A percentile compares a stretch with the other conserved stretches of the same genome.
Conservation (phyloP, 2,888 invertebrate species). For the Eudemis profundana region DNA sequence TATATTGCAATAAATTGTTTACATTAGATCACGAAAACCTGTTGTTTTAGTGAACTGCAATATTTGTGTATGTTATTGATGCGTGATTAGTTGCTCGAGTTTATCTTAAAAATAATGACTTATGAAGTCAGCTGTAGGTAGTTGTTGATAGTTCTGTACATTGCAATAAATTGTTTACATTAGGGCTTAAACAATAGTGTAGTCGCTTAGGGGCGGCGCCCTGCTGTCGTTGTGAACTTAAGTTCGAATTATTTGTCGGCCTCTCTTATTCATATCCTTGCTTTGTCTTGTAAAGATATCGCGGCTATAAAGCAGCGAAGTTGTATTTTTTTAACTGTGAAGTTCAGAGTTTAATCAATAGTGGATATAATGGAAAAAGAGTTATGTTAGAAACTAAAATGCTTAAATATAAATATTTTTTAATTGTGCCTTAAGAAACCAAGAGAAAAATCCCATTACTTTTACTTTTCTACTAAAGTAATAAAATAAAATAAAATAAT, state of each 20-base stretch:
- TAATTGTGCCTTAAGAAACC: no score
- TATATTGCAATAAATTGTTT: neutral
- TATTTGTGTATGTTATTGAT: no score
- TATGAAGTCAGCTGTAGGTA: neutral
- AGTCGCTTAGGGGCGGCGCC: neutral
- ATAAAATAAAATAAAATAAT: no score
- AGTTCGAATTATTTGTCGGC: slow-evolving; percentile 6
- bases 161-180: neutral
- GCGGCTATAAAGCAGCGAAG: neutral
- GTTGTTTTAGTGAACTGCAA: no score
- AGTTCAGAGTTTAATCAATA: no score
- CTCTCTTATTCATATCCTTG: neutral
- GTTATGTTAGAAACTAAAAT: no score
- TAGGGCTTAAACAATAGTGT: slow-evolving; percentile 10
- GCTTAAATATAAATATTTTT: no score
- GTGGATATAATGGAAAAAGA: no score
- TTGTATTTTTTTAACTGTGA: no score
- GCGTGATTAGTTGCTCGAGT: neutral
- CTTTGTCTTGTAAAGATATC: slow-evolving; percentile 2
- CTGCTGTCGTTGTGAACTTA: slow-evolving; percentile 4
- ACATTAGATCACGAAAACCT: neutral
- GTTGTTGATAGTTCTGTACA: neutral
- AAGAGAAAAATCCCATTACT: no score
- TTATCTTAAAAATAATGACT: neutral
- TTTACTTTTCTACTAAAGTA: no score